phyloP scores from a whole-genome alignment of 2,113 vertebrate species.

The Varanus komodoensis region DNA sequence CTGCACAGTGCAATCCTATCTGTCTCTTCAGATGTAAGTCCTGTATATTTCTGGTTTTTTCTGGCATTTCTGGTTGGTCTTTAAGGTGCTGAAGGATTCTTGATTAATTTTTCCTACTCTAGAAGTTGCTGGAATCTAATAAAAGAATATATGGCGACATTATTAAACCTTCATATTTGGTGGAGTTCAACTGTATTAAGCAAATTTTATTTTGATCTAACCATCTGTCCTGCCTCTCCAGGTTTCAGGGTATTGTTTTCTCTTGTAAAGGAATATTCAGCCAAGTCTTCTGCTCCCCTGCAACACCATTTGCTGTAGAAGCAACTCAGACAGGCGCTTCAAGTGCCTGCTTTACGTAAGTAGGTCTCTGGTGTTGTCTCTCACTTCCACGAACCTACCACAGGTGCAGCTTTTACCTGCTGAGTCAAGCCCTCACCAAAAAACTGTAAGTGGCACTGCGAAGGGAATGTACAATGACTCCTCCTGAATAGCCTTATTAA shows the following conservation, averaged over 20 bases:
- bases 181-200: background rate
- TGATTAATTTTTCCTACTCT: background rate
- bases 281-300: background rate
- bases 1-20: too few species aligned
- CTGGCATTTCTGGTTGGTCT: too few species aligned
- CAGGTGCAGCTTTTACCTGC: background rate
- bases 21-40: too few species aligned
- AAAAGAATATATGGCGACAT: too few species aligned
- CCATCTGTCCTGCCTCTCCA: background rate
- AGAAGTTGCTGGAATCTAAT: background rate
- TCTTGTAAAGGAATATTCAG: background rate
- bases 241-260: background rate
- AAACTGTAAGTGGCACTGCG: background rate
- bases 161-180: background rate
- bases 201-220: background rate
- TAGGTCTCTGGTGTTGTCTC: background rate
- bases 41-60: too few species aligned
- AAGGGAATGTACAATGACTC: conserved; percentile 6
- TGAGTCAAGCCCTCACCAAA: background rate
- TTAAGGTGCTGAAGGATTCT: too few species aligned
- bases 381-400: background rate
- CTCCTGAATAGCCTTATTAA: background rate
- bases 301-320: background rate
- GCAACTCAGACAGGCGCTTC: background rate
- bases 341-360: background rate